These are phyloP conservation scores for Paraescarpia echinospica DNA, from an alignment of 1,140 invertebrate genomes.

Conservation along the genomic window DNA sequence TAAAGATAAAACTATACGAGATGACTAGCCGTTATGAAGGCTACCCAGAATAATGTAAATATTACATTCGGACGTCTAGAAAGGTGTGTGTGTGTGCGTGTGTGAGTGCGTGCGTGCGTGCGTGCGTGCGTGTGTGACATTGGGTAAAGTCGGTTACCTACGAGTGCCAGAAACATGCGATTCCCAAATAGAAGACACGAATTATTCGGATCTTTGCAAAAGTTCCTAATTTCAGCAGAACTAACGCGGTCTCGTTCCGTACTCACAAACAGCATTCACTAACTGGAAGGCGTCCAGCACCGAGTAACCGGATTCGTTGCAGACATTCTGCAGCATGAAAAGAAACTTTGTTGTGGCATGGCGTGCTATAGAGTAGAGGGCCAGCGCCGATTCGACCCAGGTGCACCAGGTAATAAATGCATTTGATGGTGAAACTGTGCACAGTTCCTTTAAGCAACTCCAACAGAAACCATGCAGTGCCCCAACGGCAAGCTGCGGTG, in stretches of 20 bases:
- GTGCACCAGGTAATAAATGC: not conserved
- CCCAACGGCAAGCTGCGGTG: not conserved
- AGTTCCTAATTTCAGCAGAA: too few species aligned
- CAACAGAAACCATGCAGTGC: not conserved
- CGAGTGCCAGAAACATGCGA: too few species aligned
- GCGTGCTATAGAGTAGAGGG: not conserved
- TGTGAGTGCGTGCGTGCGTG: too few species aligned
- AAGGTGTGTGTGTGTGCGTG: too few species aligned
- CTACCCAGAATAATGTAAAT: too few species aligned
- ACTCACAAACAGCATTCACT: not conserved
- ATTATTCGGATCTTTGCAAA: too few species aligned
- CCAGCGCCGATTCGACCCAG: not conserved
- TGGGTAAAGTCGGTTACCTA: too few species aligned
- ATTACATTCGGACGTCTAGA: not conserved
- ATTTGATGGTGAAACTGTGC: not conserved
- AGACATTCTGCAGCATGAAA: not conserved
- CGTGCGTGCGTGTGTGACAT: too few species aligned
- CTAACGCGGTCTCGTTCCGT: too few species aligned
- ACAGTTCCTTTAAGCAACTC: not conserved
- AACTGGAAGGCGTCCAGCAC: not conserved
- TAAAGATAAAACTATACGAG: too few species aligned
- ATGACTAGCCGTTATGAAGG: too few species aligned
- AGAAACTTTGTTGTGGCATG: not conserved
- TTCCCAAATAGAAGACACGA: too few species aligned
- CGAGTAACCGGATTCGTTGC: not conserved